Evolutionary conservation across 2,113 vertebrate genomes (phyloP).

Genomic region (Lutjanus erythropterus): DNA sequence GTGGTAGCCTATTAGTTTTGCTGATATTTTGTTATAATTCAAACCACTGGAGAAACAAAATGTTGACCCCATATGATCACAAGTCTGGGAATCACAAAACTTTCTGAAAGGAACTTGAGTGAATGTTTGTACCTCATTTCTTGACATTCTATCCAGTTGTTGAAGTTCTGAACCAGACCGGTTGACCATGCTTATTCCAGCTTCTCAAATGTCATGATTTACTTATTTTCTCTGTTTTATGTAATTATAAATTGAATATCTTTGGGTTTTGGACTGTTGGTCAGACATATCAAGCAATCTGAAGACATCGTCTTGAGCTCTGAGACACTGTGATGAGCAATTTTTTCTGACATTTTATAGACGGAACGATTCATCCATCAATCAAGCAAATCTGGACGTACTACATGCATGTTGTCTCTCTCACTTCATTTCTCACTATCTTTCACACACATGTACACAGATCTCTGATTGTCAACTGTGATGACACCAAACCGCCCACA

Average conservation of each 20-base stretch:
- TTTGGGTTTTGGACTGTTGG: not conserved
- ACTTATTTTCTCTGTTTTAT: not conserved
- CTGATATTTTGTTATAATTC: not conserved
- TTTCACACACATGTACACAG: slow-evolving; percentile 24
- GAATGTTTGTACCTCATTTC: not conserved
- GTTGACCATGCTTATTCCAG: not conserved
- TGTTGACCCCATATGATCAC: not conserved
- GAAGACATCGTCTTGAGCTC: not conserved
- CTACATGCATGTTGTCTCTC: slow-evolving; percentile 13
- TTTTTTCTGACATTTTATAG: not conserved
- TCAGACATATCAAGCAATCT: not conserved
- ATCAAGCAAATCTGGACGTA: not conserved
- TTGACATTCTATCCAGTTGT: not conserved
- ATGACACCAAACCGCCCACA: slow-evolving; percentile 51
- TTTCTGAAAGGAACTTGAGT: not conserved
- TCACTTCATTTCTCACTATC: slow-evolving; percentile 24
- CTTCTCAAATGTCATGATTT: not conserved
- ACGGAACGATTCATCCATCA: not conserved
- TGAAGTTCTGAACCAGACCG: no score
- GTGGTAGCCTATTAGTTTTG: no score
- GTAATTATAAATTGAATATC: not conserved
- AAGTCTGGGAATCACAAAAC: not conserved
- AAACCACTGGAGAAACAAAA: not conserved
- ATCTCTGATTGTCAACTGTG: slow-evolving; percentile 48
- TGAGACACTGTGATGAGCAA: not conserved